phyloP scores from a whole-genome alignment of 1,140 invertebrate species.

The Acromyrmex charruanus region DNA sequence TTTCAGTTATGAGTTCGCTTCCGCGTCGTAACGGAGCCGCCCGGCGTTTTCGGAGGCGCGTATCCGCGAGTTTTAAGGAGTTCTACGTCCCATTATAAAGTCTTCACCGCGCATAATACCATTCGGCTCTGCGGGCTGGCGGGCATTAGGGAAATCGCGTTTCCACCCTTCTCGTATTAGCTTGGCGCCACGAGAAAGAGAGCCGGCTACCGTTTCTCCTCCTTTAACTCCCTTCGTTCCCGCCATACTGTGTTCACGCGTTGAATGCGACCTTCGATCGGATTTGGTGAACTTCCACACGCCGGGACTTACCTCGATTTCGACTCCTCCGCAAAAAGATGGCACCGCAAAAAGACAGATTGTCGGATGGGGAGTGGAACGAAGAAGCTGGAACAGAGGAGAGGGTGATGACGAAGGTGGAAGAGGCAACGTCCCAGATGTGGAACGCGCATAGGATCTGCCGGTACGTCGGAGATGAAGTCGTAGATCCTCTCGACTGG shows the following conservation, averaged over 20 bases:
- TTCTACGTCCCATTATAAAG: conserved; percentile 86
- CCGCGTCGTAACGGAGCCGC: conserved; percentile 42
- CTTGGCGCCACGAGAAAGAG: conserved; percentile 58
- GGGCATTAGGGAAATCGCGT: conserved; percentile 86
- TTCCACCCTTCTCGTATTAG: conserved; percentile 67
- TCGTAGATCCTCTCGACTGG: conserved; percentile 11
- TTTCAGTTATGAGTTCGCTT: conserved; percentile 36
- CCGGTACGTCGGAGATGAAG: neutral
- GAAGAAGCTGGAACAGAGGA: neutral
- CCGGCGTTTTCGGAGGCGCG: conserved; percentile 49
- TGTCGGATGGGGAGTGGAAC: neutral
- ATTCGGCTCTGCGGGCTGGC: conserved; percentile 84
- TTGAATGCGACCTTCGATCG: conserved; percentile 52
- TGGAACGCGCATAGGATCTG: conserved; percentile 35
- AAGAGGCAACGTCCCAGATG: neutral
- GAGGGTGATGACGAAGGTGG: neutral
- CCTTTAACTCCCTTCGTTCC: neutral
- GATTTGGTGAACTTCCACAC: conserved; percentile 52
- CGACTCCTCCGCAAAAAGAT: conserved; percentile 19
- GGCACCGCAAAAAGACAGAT: conserved; percentile 10
- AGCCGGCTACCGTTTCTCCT: neutral
- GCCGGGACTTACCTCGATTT: conserved; percentile 73
- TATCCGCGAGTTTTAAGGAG: conserved; percentile 84
- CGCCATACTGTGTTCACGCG: conserved; percentile 9
- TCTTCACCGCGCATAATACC: conserved; percentile 87